phyloP scores from a whole-genome alignment of 2,113 vertebrate species.

The Chiloscyllium plagiosum region DNA sequence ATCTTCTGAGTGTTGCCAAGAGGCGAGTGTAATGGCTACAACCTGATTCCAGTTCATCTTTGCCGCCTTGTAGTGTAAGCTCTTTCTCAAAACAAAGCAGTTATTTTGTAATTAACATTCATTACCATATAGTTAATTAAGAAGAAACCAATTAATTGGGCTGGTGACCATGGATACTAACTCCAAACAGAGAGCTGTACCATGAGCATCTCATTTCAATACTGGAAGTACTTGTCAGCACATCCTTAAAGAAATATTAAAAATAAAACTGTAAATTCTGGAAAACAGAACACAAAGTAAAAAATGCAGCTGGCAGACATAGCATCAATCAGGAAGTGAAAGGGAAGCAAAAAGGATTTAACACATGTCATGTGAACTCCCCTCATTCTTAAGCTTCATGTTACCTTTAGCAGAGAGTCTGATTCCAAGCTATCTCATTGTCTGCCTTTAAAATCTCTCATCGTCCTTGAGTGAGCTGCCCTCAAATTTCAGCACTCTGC shows the following conservation, averaged over 20 bases:
- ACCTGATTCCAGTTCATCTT: slow-evolving; percentile 1
- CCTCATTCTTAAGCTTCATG: neutral
- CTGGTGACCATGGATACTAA: neutral
- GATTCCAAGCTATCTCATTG: neutral
- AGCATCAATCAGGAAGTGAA: neutral
- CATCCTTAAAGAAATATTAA: no score
- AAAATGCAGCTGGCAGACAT: neutral
- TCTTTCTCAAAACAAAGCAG: neutral
- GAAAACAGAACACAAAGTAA: neutral
- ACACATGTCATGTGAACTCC: neutral
- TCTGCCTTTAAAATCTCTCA: no score
- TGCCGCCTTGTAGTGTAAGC: neutral
- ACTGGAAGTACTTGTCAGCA: neutral
- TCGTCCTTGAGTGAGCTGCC: neutral
- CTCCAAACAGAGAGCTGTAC: neutral
- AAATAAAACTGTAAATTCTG: neutral
- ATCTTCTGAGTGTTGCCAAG: neutral
- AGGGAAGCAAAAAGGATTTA: neutral
- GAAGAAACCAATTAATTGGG: slow-evolving; percentile 8
- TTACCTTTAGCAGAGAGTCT: neutral
- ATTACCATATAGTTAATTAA: slow-evolving; percentile 23
- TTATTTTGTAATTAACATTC: slow-evolving; percentile 34
- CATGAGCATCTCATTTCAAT: neutral
- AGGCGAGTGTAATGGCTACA: neutral
- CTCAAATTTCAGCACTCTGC: neutral